Evolutionary conservation across 1,140 invertebrate species (phyloP).

Genomic region (Magallana angulata): DNA sequence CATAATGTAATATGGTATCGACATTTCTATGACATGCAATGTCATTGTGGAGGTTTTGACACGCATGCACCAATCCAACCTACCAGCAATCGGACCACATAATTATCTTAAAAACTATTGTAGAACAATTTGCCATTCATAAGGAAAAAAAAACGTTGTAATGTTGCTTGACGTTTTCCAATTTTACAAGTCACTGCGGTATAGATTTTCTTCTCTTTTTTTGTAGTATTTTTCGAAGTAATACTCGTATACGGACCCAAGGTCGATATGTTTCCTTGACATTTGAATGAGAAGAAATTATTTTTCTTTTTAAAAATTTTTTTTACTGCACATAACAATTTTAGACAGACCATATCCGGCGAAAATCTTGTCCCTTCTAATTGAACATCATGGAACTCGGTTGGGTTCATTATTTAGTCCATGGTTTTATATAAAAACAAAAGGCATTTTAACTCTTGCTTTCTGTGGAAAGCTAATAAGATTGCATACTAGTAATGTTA

Average conservation of each 20-base stretch:
- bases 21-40: slow-evolving; percentile 27
- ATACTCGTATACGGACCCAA: not conserved
- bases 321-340: not conserved
- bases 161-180: slow-evolving; percentile 25
- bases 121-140: slow-evolving; percentile 13
- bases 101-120: slow-evolving; percentile 32
- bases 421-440: no score
- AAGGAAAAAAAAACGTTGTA: not conserved
- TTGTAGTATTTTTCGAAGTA: not conserved
- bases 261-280: slow-evolving; percentile 10
- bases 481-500: no score
- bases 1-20: slow-evolving; percentile 11
- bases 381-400: not conserved
- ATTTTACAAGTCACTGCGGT: slow-evolving; percentile 30
- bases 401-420: no score
- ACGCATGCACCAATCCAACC: slow-evolving; percentile 17
- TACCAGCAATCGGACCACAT: not conserved
- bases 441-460: no score
- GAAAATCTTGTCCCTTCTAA: not conserved
- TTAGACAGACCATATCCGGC: not conserved
- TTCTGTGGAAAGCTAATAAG: no score
- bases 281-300: not conserved
- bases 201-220: not conserved
- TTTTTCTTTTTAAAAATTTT: not conserved
- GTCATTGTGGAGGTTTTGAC: not conserved